Conservation (phyloP, 2,888 invertebrate species). For the Oxystoma pomonae region DNA sequence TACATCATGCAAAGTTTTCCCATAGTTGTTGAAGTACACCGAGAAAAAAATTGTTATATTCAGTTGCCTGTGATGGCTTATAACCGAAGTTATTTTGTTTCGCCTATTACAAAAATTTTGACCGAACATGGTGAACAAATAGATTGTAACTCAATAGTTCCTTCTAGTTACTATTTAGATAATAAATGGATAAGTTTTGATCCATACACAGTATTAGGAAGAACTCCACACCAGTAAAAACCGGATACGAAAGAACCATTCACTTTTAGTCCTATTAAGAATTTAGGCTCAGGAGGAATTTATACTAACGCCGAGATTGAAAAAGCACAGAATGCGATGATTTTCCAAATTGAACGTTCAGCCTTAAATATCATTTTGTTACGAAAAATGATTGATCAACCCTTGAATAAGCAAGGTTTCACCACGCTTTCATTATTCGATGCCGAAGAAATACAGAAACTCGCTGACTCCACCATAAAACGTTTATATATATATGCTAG, state of each 20-base stretch:
- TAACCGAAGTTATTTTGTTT: conserved; percentile 15
- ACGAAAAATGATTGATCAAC: neutral
- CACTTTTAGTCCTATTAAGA: neutral
- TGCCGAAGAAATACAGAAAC: neutral
- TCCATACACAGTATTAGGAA: neutral
- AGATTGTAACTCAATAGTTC: conserved; percentile 13
- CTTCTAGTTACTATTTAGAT: conserved; percentile 12
- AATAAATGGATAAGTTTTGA: conserved; percentile 14
- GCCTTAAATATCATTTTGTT: neutral
- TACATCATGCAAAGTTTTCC: neutral
- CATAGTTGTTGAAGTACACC: conserved; percentile 2
- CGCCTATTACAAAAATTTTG: conserved; percentile 15
- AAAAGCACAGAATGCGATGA: neutral
- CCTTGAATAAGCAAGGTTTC: neutral
- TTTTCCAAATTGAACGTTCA: neutral
- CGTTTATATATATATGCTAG: neutral
- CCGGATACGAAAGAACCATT: neutral
- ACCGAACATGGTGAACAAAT: conserved; percentile 9
- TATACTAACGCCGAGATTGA: neutral
- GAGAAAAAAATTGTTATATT: conserved; percentile 3
- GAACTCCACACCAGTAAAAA: neutral
- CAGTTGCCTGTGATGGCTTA: conserved; percentile 12
- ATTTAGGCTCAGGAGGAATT: neutral
- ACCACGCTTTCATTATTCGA: neutral
- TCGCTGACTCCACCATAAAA: neutral